Evolutionary conservation across 2,888 invertebrate genomes (phyloP), one percentile per base, ranked within the genome.

Genomic region (Archips crataeganus): DNA sequence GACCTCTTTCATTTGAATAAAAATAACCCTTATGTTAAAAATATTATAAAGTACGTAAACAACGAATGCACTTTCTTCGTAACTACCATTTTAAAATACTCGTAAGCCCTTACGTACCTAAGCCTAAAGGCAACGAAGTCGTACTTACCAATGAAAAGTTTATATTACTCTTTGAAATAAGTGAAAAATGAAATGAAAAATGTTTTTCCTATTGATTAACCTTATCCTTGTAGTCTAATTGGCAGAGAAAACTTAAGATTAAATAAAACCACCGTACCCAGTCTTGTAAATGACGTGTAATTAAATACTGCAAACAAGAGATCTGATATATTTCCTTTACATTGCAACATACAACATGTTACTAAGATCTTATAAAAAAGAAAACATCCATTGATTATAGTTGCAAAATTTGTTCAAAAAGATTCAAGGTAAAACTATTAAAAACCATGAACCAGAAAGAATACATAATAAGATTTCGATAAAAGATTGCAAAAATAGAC

Each of bases 201-300:
- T 23, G 23, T 23, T 23, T 39, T 39, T 39, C 4, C 5, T 1
- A 39, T 39, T 39, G 6, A 6, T 5, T 39, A 6, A 4, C 4
- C 39, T 39, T 36, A 5, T 36, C 36, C 45, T 10, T 45, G 45
- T 45, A 45, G 2, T 45, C 3, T 45, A 45, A 3, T 11, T 45
- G 10, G 45, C 11, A 45, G 11, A 45, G n/a, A 39, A 39, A 39
- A 39, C 39, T 49, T n/a, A 23, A 23, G 23, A 23, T 23, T 23
- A 68, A 97, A 97, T 95, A 96, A 97, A 90, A 96, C 96, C 75
- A 86, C 78, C 75, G 71, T 80, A 86, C 85, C 88, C 90, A 91
- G 90, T 93, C 91, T 92, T 93, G 91, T 92, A 93, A 94, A 94
- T 92, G 91, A 93, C 93, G 88, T 93, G 89, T 94, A 92, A 93